Evolutionary conservation across 2,113 vertebrate species (phyloP).

Genomic region (Phylloscopus whistleri): DNA sequence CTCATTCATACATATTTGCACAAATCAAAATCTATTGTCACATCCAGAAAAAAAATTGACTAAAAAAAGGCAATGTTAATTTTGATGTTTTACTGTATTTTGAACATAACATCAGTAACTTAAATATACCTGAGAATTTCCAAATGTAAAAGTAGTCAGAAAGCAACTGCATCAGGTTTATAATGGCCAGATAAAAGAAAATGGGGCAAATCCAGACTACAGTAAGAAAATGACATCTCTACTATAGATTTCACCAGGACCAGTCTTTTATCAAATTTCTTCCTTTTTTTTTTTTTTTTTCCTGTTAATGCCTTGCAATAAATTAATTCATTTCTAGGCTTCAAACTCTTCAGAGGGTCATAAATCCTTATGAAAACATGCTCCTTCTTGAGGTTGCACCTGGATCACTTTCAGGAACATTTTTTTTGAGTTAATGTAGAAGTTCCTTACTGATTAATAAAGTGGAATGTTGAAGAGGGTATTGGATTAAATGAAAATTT

Average conservation of each 20-base stretch:
- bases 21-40: not conserved
- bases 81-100: not conserved
- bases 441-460: not conserved
- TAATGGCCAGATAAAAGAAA: not conserved
- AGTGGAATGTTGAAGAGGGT: not conserved
- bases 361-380: constrained; percentile 40
- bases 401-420: constrained; percentile 9
- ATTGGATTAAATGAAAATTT: not conserved
- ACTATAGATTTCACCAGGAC: not conserved
- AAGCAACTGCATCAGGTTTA: not conserved
- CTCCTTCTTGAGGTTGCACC: constrained; percentile 40
- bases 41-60: not conserved
- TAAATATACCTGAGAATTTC: not conserved
- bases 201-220: not conserved
- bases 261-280: not conserved
- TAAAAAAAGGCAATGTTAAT: not conserved
- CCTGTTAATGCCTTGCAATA: not conserved
- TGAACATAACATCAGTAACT: not conserved
- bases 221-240: not conserved
- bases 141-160: not conserved
- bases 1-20: not conserved
- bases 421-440: not conserved
- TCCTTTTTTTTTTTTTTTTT: not conserved
- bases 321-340: constrained; percentile 14
- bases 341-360: not conserved